Conservation (phyloP, 1,140 invertebrate species). For the Calliopsis andreniformis region DNA sequence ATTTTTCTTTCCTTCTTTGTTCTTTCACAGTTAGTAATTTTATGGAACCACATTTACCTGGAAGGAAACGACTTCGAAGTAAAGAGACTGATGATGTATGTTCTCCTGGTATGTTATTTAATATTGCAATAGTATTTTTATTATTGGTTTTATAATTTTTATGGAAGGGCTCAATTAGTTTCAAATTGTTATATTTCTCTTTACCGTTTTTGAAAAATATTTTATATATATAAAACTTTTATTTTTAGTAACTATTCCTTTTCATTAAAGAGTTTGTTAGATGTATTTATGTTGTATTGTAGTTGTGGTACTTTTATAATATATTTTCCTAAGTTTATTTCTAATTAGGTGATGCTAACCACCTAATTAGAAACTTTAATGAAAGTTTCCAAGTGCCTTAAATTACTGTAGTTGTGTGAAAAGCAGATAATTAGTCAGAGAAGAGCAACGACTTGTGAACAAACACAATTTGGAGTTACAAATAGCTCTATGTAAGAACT, state of each 20-base stretch:
- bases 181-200: neutral
- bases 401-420: constrained; percentile 65
- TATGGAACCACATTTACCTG: constrained; percentile 67
- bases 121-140: neutral
- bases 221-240: constrained; percentile 14
- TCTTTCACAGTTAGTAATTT: constrained; percentile 57
- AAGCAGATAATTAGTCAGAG: constrained; percentile 73
- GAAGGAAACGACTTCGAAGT: constrained; percentile 78
- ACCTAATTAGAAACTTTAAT: constrained; percentile 73
- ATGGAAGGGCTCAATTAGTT: neutral
- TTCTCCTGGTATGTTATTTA: constrained; percentile 77
- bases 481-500: constrained; percentile 45
- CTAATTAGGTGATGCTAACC: constrained; percentile 66
- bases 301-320: constrained; percentile 50
- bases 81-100: constrained; percentile 74
- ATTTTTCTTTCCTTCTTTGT: neutral
- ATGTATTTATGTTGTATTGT: constrained; percentile 39
- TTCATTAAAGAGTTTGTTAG: constrained; percentile 10
- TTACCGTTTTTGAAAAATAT: neutral
- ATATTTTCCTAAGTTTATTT: constrained; percentile 61
- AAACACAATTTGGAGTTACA: constrained; percentile 72
- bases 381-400: constrained; percentile 63
- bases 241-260: neutral
- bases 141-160: neutral
- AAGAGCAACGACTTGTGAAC: constrained; percentile 73